Base-by-base conservation (phyloP, 2,888 invertebrate species). In the Campoletis raptor region DNA sequence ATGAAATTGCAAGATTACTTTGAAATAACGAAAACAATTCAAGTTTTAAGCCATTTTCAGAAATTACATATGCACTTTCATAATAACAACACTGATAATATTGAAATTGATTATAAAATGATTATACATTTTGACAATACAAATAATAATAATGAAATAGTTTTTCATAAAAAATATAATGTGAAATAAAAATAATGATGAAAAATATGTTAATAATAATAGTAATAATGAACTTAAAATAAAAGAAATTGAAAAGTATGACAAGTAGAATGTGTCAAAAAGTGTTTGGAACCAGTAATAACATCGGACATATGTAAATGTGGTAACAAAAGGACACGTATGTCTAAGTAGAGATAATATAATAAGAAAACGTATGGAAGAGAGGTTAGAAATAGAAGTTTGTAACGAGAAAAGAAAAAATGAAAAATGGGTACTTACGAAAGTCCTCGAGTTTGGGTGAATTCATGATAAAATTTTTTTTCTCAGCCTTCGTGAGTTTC, bases 381-480 rank as follows among this genome's bases (percentile, higher is more conserved):
- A 42, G 66, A 77, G 77, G 77, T 77, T 77, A 57, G 2, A 37
- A 36, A 73, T 18, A 9, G 24, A 52, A 66, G 2, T 74, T 15
- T 3, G 24, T 36, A 36, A 30, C 37, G 8, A 67, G 67, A 7
- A 21, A 6, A 21, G n/a, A 15, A 15, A 24, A 40, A 42, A n/a
- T 21, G 5, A 48, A 24, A 42, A 12, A 8, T 24, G 24, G 9
- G 8, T 90, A 96, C 97, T 96, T 95, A 97, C 97, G 95, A 92
- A 97, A 96, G 94, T 97, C 97, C 92, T 97, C 97, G 88, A 97
- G 95, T 95, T 97, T 97, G 40, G 96, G 96, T 73, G 95, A 96
- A 94, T 96, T 96, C 93, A 96, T 96, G 80, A 95, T 93, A 81
- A 95, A 94, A 91, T 96, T 96, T 93, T 96, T 96, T 89, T 95